Evolutionary conservation across 2,888 invertebrate genomes (phyloP).

Genomic region (Hirtodrosophila trivittata): DNA sequence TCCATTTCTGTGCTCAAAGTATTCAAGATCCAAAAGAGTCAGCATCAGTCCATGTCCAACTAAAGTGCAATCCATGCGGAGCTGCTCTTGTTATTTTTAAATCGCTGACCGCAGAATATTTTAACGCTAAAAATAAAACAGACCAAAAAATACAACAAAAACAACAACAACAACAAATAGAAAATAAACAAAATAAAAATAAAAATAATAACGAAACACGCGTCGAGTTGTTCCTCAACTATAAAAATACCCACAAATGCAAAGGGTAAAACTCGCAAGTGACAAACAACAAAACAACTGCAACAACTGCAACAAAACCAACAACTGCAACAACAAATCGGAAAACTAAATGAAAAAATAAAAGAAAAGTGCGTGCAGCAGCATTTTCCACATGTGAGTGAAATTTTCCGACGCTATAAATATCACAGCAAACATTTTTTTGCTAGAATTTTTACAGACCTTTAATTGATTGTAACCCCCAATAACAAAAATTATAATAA

Average conservation of each 20-base stretch:
- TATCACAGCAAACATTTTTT: conserved; percentile 49
- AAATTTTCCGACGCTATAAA: conserved; percentile 51
- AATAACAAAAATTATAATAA: conserved; percentile 7
- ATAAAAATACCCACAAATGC: conserved; percentile 65
- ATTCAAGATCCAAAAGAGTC: conserved; percentile 13
- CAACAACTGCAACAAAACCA: conserved; percentile 27
- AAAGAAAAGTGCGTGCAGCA: conserved; percentile 56
- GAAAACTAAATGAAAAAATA: conserved; percentile 12
- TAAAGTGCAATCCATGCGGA: conserved; percentile 57
- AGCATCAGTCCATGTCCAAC: conserved; percentile 44
- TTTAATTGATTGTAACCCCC: not conserved
- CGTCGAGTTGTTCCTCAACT: conserved; percentile 44
- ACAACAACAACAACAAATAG: conserved; percentile 31
- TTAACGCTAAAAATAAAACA: conserved; percentile 67
- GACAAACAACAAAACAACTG: conserved; percentile 57
- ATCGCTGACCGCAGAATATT: conserved; percentile 72
- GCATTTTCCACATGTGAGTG: conserved; percentile 64
- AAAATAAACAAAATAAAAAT: conserved; percentile 26
- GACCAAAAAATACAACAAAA: conserved; percentile 54
- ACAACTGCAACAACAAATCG: conserved; percentile 22
- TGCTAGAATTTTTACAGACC: conserved; percentile 36
- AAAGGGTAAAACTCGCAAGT: conserved; percentile 75
- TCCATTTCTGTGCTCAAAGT: conserved; percentile 36
- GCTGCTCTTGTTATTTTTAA: conserved; percentile 72
- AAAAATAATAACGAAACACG: conserved; percentile 38